A percentile compares a stretch with the other conserved stretches of the same genome.
These are phyloP conservation scores for Darevskia nairensis DNA, from an alignment of 2,797 vertebrate species.

Conservation along the genomic window DNA sequence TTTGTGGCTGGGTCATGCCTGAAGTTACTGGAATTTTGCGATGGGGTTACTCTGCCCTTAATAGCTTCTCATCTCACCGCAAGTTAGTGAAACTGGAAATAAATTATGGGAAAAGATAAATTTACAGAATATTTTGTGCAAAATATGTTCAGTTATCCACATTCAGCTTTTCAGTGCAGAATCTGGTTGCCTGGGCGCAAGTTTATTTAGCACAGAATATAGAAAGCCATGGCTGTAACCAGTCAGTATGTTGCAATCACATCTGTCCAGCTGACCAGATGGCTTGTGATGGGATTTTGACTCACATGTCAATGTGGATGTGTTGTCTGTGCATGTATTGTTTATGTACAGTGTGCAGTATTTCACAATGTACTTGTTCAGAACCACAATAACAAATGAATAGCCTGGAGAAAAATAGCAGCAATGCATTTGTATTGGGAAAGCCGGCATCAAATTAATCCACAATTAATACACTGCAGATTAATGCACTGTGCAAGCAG, in stretches of 20 bases:
- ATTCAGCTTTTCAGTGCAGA: not conserved
- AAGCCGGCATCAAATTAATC: not conserved
- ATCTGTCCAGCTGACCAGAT: slow-evolving; percentile 5
- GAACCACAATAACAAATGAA: not conserved
- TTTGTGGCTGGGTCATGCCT: not conserved
- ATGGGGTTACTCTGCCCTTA: not conserved
- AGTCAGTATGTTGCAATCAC: not conserved
- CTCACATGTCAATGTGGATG: not conserved
- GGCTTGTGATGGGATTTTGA: not conserved
- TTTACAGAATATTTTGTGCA: not conserved
- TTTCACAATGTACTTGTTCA: not conserved
- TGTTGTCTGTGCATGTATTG: not conserved
- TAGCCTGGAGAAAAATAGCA: too few relatives aligned
- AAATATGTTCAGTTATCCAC: not conserved
- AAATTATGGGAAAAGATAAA: not conserved
- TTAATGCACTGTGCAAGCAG: not conserved
- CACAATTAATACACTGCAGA: too few relatives aligned
- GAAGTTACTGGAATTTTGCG: not conserved
- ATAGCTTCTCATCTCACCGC: not conserved
- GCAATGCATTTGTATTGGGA: not conserved
- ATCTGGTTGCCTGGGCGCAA: too few relatives aligned
- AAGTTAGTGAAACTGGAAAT: not conserved
- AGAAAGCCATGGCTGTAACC: not conserved
- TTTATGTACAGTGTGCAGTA: not conserved
- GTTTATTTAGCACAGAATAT: not conserved